A percentile compares a stretch with the other conserved stretches of the same genome.
These are phyloP conservation scores for Drosophila algonquin DNA, from an alignment of 2,888 invertebrate genomes.

Conservation along the genomic window DNA sequence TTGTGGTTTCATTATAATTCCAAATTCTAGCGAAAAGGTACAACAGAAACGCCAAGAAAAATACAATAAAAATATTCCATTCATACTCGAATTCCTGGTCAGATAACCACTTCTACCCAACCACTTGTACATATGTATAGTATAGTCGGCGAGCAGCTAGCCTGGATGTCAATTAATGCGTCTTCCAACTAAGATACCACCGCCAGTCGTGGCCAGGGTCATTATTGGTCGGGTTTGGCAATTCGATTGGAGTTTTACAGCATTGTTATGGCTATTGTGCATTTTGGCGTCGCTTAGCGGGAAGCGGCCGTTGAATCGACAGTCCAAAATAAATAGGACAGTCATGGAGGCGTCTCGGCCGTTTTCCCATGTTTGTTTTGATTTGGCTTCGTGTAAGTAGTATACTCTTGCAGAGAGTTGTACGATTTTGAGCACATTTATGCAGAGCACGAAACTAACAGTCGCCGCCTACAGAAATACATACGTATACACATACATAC, in stretches of 20 bases:
- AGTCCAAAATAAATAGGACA: constrained; percentile 43
- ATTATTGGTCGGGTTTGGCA: background rate
- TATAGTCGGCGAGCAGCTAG: background rate
- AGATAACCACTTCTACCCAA: constrained; percentile 25
- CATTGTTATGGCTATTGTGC: constrained; percentile 20
- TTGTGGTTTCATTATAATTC: constrained; percentile 33
- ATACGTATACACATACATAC: no score
- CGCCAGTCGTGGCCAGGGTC: background rate
- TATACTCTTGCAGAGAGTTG: background rate
- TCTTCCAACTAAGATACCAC: background rate
- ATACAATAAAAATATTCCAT: constrained; percentile 35
- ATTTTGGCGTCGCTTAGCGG: constrained; percentile 7
- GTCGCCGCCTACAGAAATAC: no score
- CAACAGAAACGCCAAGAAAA: constrained; percentile 6
- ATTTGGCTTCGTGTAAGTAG: constrained; percentile 9
- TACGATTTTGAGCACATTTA: background rate
- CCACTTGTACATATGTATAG: no score
- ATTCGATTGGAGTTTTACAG: constrained; percentile 23
- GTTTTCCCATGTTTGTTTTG: constrained; percentile 36
- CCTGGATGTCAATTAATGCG: constrained; percentile 9
- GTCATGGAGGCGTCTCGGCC: constrained; percentile 43
- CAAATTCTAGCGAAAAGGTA: background rate
- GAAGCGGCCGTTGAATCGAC: constrained; percentile 20
- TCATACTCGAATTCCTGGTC: constrained; percentile 9
- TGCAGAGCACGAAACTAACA: background rate